Base-by-base conservation (phyloP, 2,888 invertebrate species). In the Laspeyria flexula region DNA sequence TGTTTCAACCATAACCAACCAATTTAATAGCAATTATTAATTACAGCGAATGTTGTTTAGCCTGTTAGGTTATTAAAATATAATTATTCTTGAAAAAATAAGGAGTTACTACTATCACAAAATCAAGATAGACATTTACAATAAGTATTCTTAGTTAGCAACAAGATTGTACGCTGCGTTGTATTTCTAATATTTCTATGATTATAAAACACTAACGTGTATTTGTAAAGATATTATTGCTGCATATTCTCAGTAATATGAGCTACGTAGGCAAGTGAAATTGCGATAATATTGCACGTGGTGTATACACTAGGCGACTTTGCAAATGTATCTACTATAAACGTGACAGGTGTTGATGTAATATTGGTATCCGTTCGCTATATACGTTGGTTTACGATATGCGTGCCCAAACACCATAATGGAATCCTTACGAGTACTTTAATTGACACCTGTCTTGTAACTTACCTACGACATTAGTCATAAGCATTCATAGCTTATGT, bases 301-400 rank as follows among this genome's bases (percentile, higher is more conserved):
- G 13, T 9, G 25, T 25, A 15, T n/a, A 18, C 4, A 39, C 23
- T 23, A 7, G 1, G 38, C 23, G 6, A 15, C 33, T 13, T 30
- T 30, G 11, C 30, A 6, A 30, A 13, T 31, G 31, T 31, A 13
- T 5, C 31, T 12, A 4, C n/a, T 30, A 5, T 15, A 9, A 39
- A 39, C 39, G 27, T 39, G 13, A 39, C 39, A 39, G 39, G 27
- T 39, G 27, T 23, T 21, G 37, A 23, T 12, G 23, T 37, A 23
- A 37, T 37, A 37, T 37, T 11, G 9, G 21, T 37, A 37, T 37
- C 23, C 23, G 3, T 30, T n/a, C 34, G n/a, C 16, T n/a, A 4
- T 1, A 34, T 18, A 18, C 10, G n/a, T n/a, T 15, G 16, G 18
- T 34, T 16, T 34, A n/a, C 34, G 9, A 16, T 9, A 1, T 23